These are phyloP conservation scores for Adelognathus sp. DNA, from an alignment of 2,888 invertebrate genomes.

Conservation along the genomic window DNA sequence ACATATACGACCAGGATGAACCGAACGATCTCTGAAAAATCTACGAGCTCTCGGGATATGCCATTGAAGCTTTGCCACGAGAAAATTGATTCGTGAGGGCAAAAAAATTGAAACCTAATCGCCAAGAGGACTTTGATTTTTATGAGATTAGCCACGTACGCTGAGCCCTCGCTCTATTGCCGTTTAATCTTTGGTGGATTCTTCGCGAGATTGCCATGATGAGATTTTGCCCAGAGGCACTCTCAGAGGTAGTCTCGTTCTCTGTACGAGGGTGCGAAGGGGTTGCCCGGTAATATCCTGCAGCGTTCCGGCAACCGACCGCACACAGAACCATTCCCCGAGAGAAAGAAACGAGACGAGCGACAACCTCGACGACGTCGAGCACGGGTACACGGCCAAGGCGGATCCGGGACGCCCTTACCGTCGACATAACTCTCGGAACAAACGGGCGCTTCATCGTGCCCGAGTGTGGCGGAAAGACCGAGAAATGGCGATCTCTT, in stretches of 20 bases:
- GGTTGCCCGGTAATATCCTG: slow-evolving; percentile 52
- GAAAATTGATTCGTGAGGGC: slow-evolving; percentile 49
- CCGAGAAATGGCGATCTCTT: neutral
- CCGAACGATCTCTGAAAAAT: neutral
- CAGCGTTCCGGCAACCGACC: slow-evolving; percentile 40
- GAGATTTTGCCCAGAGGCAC: neutral
- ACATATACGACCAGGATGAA: neutral
- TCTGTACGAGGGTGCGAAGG: slow-evolving; percentile 39
- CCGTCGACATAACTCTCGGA: slow-evolving; percentile 74
- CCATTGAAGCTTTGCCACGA: neutral
- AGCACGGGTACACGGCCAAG: slow-evolving; percentile 74
- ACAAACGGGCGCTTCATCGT: slow-evolving; percentile 67
- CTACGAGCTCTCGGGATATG: slow-evolving; percentile 12
- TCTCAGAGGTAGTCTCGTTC: slow-evolving; percentile 21
- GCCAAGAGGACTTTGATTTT: neutral
- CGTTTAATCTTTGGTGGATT: slow-evolving; percentile 36
- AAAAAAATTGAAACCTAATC: slow-evolving; percentile 12
- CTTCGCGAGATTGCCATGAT: slow-evolving; percentile 5
- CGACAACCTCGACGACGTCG: slow-evolving; percentile 65
- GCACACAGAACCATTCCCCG: slow-evolving; percentile 26
- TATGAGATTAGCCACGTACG: neutral
- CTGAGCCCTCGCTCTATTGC: neutral
- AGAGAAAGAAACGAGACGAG: slow-evolving; percentile 54
- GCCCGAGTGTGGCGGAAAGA: neutral
- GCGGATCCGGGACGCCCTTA: slow-evolving; percentile 74